Evolutionary conservation across 2,113 vertebrate genomes (phyloP).

Genomic region (Parotia lawesii): DNA sequence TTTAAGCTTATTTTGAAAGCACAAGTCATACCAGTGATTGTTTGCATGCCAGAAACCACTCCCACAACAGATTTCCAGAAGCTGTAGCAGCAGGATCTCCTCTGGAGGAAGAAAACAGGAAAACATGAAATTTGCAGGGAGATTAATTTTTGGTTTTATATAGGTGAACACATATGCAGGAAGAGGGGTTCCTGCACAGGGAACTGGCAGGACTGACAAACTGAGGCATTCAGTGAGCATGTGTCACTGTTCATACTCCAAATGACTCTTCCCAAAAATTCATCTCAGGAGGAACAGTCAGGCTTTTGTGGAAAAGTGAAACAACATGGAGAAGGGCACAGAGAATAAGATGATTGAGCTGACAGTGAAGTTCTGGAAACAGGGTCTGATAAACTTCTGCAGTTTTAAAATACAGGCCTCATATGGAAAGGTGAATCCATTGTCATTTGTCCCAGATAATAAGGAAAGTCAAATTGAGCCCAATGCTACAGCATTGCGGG

Average conservation of each 20-base stretch:
- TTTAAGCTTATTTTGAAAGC: background rate
- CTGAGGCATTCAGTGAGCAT: background rate
- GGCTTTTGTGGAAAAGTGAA: background rate
- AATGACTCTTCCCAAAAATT: background rate
- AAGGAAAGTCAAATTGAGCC: background rate
- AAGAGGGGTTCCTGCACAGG: background rate
- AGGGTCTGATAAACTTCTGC: background rate
- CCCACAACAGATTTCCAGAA: background rate
- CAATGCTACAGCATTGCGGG: background rate
- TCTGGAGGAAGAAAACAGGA: background rate
- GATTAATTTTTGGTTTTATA: background rate
- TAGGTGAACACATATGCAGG: rapidly evolving
- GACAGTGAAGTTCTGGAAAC: background rate
- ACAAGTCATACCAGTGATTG: background rate
- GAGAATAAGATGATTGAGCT: background rate
- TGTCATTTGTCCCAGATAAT: background rate
- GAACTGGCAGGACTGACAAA: background rate
- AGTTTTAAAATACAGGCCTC: background rate
- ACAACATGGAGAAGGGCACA: background rate
- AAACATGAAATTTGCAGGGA: background rate
- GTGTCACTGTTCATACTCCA: background rate
- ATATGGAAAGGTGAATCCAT: background rate
- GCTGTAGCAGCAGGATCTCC: background rate
- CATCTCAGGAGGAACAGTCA: background rate
- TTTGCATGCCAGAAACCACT: background rate